Evolutionary conservation across 2,888 invertebrate species (phyloP).

Genomic region (Chloroclystis v-ata): DNA sequence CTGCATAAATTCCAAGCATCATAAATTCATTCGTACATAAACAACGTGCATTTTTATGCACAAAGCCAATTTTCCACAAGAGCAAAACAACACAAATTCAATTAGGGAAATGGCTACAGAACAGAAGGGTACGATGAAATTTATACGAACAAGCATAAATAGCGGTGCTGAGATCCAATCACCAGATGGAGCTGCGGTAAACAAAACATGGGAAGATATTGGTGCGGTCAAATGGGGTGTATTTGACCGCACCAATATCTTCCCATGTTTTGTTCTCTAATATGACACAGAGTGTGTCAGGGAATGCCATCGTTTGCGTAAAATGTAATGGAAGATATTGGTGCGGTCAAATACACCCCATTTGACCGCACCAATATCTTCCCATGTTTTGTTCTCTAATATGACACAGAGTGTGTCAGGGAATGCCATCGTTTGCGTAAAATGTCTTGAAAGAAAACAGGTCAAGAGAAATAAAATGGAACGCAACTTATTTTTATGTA

Average conservation of each 20-base stretch:
- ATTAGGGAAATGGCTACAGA: constrained; percentile 67
- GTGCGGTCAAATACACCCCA: neutral
- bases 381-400: too few species aligned
- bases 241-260: constrained; percentile 8
- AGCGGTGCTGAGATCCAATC: constrained; percentile 52
- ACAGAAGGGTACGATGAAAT: constrained; percentile 50
- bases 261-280: too few species aligned
- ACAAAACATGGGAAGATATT: constrained; percentile 31
- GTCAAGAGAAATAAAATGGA: too few species aligned
- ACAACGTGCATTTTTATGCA: constrained; percentile 62
- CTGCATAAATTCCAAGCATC: constrained; percentile 40
- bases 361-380: constrained; percentile 7
- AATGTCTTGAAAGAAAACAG: too few species aligned
- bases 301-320: neutral
- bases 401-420: neutral
- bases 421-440: neutral
- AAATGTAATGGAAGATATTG: too few species aligned
- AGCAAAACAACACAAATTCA: constrained; percentile 72
- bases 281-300: neutral
- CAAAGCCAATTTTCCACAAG: constrained; percentile 69
- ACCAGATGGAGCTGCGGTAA: constrained; percentile 51
- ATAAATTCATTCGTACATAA: constrained; percentile 45
- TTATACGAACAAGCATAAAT: constrained; percentile 58
- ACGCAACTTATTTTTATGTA: too few species aligned
- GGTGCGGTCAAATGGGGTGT: neutral